phyloP scores from a whole-genome alignment of 1,140 invertebrate species.

The Sminthurides bifidus region DNA sequence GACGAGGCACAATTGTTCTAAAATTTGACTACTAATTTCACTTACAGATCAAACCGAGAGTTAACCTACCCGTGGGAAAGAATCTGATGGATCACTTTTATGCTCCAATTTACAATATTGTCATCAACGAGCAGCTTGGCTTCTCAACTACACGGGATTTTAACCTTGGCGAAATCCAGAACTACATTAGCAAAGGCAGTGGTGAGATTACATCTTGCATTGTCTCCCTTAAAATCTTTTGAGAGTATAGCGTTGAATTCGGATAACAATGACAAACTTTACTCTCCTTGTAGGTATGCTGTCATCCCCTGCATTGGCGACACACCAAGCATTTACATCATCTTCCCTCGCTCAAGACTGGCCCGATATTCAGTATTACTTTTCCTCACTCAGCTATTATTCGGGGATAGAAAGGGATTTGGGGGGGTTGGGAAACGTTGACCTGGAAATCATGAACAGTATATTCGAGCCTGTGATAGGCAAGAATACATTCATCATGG shows the following conservation, averaged over 20 bases:
- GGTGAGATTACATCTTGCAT: too few relatives aligned
- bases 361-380: conserved; percentile 25
- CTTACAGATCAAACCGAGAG: conserved; percentile 16
- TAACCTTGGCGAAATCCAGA: not conserved
- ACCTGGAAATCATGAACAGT: not conserved
- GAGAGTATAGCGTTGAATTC: too few relatives aligned
- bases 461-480: not conserved
- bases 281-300: conserved; percentile 17
- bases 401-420: not conserved
- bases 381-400: conserved; percentile 1
- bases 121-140: conserved; percentile 6
- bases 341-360: conserved; percentile 7
- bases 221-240: too few relatives aligned
- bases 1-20: not conserved
- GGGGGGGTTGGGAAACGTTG: not conserved
- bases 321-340: conserved; percentile 9
- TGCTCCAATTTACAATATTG: not conserved
- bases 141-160: conserved; percentile 15
- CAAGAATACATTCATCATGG: conserved; percentile 5
- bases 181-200: conserved; percentile 17
- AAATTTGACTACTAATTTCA: not conserved
- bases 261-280: too few relatives aligned
- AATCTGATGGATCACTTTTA: conserved; percentile 34
- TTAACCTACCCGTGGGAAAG: conserved; percentile 38
- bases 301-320: not conserved